These are phyloP conservation scores for Podocnemis expansa DNA, from an alignment of 2,113 vertebrate genomes.

Conservation along the genomic window DNA sequence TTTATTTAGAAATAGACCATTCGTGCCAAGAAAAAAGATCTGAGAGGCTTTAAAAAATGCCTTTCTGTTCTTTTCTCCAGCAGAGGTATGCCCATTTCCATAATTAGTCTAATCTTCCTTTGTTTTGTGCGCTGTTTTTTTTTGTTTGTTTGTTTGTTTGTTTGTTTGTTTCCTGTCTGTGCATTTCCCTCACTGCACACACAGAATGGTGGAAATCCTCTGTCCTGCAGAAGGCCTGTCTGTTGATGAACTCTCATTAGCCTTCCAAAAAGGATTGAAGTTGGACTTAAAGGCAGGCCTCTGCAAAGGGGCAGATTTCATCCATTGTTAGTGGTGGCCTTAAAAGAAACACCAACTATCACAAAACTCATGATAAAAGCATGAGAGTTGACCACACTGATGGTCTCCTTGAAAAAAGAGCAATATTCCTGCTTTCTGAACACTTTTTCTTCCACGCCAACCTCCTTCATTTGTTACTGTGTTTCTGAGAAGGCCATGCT, in stretches of 20 bases:
- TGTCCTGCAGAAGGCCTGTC: background rate
- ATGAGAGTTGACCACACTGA: background rate
- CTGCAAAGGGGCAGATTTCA: background rate
- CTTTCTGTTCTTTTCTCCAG: background rate
- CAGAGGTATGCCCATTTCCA: background rate
- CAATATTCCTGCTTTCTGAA: background rate
- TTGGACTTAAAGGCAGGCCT: background rate
- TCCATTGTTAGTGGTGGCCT: background rate
- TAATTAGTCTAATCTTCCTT: background rate
- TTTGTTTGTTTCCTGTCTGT: background rate
- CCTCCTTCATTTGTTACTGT: background rate
- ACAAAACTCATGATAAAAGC: background rate
- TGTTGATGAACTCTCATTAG: background rate
- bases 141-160: too few relatives aligned
- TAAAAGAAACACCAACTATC: background rate
- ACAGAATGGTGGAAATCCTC: background rate
- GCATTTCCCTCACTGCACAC: background rate
- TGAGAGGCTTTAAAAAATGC: background rate
- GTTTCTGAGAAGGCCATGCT: background rate
- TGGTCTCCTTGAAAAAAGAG: background rate
- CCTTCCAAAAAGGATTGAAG: background rate
- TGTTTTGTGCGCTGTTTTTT: background rate
- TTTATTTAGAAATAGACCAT: background rate
- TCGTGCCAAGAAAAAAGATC: background rate
- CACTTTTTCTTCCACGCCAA: background rate